Evolutionary conservation across 2,113 vertebrate species (phyloP), one percentile per base, ranked within the genome.

Genomic region (Carollia perspicillata): DNA sequence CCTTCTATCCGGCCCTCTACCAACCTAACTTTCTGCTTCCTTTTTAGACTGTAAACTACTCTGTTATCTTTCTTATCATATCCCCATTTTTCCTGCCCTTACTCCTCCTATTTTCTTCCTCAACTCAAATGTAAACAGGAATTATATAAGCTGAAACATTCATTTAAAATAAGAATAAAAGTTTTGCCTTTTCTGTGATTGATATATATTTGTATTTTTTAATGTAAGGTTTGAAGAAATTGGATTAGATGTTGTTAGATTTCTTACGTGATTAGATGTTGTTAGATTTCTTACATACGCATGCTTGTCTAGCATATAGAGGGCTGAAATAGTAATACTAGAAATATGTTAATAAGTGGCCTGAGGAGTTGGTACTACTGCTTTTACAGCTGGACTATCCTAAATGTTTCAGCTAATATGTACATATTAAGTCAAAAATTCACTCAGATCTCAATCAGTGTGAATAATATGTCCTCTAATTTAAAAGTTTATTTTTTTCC

Each of bases 351-450:
- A 77, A 14, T 81, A 71, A 90, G n/a, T 96, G 66, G 58, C 55
- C 78, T 55, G 7, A 55, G 84, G 77, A 88, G 35, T 72, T 89
- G 89, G 53, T 42, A 42, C 8, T 63, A n/a, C 37, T 90, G 42
- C 44, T 74, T 17, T 95, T 90, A 30, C 66, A 94, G 90, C 44
- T 89, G 74, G 83, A 18, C 40, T 58, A 26, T 65, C 40, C 26
- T 85, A 78, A 81, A 72, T 94, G 74, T 89, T 96, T 86, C 92
- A 92, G 87, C 84, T 58, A 89, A 14, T 90, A 81, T 96, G 80
- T 90, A 55, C 28, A 17, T 71, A 69, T 87, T 84, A 92, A 84
- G 18, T 66, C 26, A 75, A 72, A 94, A 77, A 65, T 94, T 94
- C 20, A 89, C 71, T 86, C 95, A 81, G 17, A 66, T 93, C 40